Evolutionary conservation across 2,797 vertebrate species (phyloP).

Genomic region (Poecilia gillii): DNA sequence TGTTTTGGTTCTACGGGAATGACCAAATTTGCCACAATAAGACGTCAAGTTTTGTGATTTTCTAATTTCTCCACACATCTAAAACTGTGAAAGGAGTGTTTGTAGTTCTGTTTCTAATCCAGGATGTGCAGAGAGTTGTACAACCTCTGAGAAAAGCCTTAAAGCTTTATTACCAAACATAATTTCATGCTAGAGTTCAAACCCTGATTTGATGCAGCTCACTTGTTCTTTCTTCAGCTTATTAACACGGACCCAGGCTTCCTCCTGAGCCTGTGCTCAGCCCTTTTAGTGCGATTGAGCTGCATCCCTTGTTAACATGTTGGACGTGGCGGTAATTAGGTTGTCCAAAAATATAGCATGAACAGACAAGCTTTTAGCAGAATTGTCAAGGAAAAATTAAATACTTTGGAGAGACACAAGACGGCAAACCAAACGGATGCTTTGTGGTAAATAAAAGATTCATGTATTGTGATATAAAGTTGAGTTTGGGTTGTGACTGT

Average conservation of each 20-base stretch:
- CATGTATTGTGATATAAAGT: too few species aligned
- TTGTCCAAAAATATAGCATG: neutral
- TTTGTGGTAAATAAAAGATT: neutral
- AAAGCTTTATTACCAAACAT: conserved; percentile 32
- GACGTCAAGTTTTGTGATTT: neutral
- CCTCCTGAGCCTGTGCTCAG: conserved; percentile 19
- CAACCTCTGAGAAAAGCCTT: conserved; percentile 23
- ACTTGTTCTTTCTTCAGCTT: conserved; percentile 19
- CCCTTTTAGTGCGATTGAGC: conserved; percentile 34
- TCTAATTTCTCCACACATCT: neutral
- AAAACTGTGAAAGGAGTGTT: conserved; percentile 2
- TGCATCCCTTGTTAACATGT: conserved; percentile 26
- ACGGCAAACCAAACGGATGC: neutral
- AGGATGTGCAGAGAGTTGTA: conserved; percentile 22
- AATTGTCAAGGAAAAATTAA: neutral
- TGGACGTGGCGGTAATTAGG: neutral
- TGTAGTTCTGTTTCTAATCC: conserved; percentile 35
- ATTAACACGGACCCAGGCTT: conserved; percentile 37
- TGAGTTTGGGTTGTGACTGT: too few species aligned
- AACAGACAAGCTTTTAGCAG: neutral
- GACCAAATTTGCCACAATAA: neutral
- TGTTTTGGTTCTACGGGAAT: neutral
- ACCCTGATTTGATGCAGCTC: conserved; percentile 19
- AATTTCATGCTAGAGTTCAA: conserved; percentile 39
- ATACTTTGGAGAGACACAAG: neutral